Base-by-base conservation (phyloP, 2,888 invertebrate genomes). In the Oligia fasciuncula region DNA sequence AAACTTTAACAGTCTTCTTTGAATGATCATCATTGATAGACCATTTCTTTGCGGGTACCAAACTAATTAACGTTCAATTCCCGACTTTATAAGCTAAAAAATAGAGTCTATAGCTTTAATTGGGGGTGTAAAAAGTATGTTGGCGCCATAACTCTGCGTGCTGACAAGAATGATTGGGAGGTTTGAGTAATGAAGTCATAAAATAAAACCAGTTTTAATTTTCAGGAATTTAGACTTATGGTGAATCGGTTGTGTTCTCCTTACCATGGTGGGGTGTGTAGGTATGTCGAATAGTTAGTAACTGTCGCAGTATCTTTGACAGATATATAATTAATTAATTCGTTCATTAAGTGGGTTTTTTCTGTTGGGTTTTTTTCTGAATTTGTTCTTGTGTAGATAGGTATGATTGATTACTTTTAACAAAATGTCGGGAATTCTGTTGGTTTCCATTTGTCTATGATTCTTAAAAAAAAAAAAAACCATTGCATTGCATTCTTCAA, bases 11-110 rank as follows among this genome's bases (percentile, higher is more conserved):
- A 89, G 90, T 90, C 85, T 81, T 87, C 81, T 93, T 91, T 92
- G 91, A 94, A 89, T 92, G 92, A 94, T 93, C 89, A 93, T 92
- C 88, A 90, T 88, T 87, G 87, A 80, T 71, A 73, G 54, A 86
- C 87, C 77, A 69, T 80, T 40, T 35, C 67, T 62, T 79, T 85
- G 68, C 77, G 14, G 49, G 40, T 77, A 3, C 0, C n/a, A 71
- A 85, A 77, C 14, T 63, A 72, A 83, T 81, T 63, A 79, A 5
- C 62, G 19, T 69, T 73, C 63, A 40, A 91, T 77, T 83, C 72
- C 84, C 49, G 69, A 81, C 90, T 79, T 80, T 81, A 87, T 73
- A 0, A 0, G 0, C 1, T 0, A 67, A 0, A 0, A 0, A 14
- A 77, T 87, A 90, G 69, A 76, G 80, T 65, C 19, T 43, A 62